phyloP scores from a whole-genome alignment of 2,113 vertebrate species.

The Cephalophus harveyi region DNA sequence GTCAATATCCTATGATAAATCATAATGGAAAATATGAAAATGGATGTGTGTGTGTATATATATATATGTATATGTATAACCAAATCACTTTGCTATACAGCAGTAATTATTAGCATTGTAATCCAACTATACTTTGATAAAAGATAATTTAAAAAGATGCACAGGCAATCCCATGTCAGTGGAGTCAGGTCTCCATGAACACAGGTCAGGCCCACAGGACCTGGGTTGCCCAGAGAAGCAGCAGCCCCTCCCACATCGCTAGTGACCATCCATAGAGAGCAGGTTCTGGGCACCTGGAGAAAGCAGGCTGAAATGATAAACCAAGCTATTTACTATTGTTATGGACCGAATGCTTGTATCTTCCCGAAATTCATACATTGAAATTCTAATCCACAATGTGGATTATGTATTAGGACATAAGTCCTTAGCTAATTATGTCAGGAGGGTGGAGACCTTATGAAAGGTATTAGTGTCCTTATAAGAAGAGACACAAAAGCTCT shows the following conservation, averaged over 20 bases:
- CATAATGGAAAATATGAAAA: neutral
- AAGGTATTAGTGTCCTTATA: neutral
- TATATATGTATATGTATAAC: neutral
- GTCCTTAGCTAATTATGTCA: neutral
- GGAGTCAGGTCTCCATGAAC: neutral
- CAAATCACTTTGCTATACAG: neutral
- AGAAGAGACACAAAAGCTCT: neutral
- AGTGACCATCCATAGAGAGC: neutral
- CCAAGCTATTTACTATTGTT: neutral
- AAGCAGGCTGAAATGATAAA: neutral
- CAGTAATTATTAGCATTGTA: neutral
- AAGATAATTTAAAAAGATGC: neutral
- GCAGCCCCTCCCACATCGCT: neutral
- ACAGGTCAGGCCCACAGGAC: too few species aligned
- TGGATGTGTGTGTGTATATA: rapidly evolving
- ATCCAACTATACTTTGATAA: neutral
- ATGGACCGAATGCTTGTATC: neutral
- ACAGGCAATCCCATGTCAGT: rapidly evolving
- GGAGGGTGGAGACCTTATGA: neutral
- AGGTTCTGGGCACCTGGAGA: neutral
- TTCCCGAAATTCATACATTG: neutral
- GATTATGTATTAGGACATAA: neutral
- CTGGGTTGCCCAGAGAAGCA: neutral
- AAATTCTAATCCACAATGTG: neutral
- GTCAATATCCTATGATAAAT: neutral